Percentiles rank a stretch among this genome's conserved stretches.
Evolutionary conservation across 2,797 vertebrate species (phyloP).

Genomic region (Macroramphosus scolopax): DNA sequence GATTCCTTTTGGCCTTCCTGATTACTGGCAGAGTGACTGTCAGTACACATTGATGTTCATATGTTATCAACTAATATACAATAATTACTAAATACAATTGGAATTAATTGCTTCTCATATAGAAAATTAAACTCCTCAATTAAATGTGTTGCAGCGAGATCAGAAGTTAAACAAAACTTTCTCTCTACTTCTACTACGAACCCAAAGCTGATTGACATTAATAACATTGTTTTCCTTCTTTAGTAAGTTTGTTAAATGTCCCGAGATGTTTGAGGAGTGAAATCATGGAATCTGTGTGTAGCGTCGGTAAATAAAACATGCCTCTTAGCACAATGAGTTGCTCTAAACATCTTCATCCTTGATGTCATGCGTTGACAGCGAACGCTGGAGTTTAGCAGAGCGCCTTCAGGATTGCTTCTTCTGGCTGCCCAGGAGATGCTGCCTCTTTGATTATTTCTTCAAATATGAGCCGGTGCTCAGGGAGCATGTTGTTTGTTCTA

Average conservation of each 20-base stretch:
- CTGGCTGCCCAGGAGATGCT: constrained; percentile 74
- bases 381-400: constrained; percentile 36
- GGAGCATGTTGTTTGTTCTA: constrained; percentile 78
- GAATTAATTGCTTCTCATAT: no score
- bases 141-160: no score
- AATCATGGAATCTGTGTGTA: no score
- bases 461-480: constrained; percentile 75
- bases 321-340: constrained; percentile 41
- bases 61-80: no score
- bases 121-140: no score
- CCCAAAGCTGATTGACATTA: no score
- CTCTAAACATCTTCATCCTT: constrained; percentile 57
- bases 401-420: constrained; percentile 63
- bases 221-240: no score
- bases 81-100: no score
- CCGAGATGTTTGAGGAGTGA: no score
- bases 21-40: constrained; percentile 8
- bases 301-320: constrained; percentile 14
- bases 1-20: constrained; percentile 14
- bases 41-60: no score
- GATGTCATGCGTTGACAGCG: constrained; percentile 60
- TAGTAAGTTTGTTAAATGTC: constrained; percentile 1
- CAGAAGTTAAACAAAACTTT: no score
- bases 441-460: constrained; percentile 83
- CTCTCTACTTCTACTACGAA: no score